phyloP scores from a whole-genome alignment of 2,888 invertebrate genomes.

The Tetheella fluctuosa region DNA sequence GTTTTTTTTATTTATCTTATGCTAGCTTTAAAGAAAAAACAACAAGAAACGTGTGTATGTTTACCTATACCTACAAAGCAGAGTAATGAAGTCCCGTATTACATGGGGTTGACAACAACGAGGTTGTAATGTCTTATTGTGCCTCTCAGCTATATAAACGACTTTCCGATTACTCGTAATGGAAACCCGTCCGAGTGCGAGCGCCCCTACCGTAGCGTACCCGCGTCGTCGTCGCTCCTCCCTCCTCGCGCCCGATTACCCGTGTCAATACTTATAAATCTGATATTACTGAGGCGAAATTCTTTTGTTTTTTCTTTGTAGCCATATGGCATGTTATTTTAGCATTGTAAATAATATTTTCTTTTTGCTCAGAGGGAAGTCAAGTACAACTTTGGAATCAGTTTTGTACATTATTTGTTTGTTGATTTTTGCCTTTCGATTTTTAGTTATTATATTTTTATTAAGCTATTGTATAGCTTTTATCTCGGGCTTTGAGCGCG shows the following conservation, averaged over 20 bases:
- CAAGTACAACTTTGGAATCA: background rate
- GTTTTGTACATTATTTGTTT: background rate
- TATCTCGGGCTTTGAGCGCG: too few relatives aligned
- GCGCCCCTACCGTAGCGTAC: background rate
- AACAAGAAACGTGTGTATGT: background rate
- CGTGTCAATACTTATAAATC: slow-evolving; percentile 5
- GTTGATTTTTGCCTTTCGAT: too few relatives aligned
- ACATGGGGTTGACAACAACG: background rate
- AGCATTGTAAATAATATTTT: background rate
- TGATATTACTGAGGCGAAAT: background rate
- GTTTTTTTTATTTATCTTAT: too few relatives aligned
- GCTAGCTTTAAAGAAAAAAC: background rate
- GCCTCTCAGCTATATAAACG: slow-evolving; percentile 1
- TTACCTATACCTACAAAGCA: background rate
- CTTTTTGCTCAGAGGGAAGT: background rate
- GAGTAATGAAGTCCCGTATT: background rate
- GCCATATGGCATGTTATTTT: background rate
- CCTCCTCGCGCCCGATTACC: background rate
- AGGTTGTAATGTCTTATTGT: background rate
- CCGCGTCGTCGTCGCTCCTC: background rate
- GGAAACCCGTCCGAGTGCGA: background rate
- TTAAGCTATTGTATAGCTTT: too few relatives aligned
- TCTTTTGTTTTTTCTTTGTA: background rate
- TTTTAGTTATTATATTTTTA: too few relatives aligned
- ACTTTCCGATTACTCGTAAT: slow-evolving; percentile 5